A percentile compares a stretch with the other conserved stretches of the same genome.
These are phyloP conservation scores for Cassiopea andromeda DNA, from an alignment of 30 jellyfish, hydroid and myxozoan genomes.

Conservation along the genomic window DNA sequence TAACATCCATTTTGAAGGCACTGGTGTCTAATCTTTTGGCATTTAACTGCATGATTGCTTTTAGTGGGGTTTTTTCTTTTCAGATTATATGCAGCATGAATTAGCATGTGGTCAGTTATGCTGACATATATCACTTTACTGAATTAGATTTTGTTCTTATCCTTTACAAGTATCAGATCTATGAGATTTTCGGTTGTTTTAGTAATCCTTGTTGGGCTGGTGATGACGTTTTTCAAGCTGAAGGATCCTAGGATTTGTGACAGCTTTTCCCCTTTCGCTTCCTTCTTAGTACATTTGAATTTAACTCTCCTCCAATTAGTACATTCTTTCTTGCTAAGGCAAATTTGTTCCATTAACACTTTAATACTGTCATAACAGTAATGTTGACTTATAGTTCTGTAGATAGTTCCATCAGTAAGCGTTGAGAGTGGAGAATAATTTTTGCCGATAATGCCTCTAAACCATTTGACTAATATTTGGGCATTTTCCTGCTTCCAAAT, in stretches of 20 bases:
- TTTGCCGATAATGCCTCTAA: too few relatives aligned
- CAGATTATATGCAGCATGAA: not conserved
- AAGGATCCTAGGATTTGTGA: not conserved
- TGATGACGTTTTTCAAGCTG: not conserved
- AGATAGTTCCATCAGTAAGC: too few relatives aligned
- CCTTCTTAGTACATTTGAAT: slow-evolving; percentile 8
- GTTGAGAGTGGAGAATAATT: too few relatives aligned
- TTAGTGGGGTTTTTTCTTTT: slow-evolving; percentile 7
- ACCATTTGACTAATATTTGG: too few relatives aligned
- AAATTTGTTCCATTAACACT: slow-evolving; percentile 27
- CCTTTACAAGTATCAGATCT: not conserved
- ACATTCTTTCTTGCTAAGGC: slow-evolving; percentile 15
- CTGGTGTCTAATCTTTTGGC: slow-evolving; percentile 37
- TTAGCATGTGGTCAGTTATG: not conserved
- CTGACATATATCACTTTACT: not conserved
- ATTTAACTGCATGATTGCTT: slow-evolving; percentile 49
- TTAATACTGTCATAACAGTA: not conserved
- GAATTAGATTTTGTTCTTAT: not conserved
- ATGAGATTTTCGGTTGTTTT: not conserved
- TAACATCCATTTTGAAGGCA: slow-evolving; percentile 44
- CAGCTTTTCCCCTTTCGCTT: slow-evolving; percentile 1
- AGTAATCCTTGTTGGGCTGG: not conserved
- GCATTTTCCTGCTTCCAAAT: too few relatives aligned
- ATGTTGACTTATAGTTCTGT: too few relatives aligned
- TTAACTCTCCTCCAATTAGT: slow-evolving; percentile 17